phyloP scores from a whole-genome alignment of 1,140 invertebrate genomes.

The Drosophila orena region DNA sequence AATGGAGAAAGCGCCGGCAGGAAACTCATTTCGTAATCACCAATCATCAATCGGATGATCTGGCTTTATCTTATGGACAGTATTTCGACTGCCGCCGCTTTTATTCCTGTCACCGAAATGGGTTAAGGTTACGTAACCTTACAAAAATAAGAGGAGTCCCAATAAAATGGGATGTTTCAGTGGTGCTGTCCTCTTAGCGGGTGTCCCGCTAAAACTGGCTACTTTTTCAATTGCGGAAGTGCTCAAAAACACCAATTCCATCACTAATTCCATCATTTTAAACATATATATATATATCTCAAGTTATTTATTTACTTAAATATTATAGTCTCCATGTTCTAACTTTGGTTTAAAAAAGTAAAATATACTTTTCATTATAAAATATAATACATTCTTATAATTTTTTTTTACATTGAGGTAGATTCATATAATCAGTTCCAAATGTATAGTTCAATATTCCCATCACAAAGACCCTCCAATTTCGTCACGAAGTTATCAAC shows the following conservation, averaged over 20 bases:
- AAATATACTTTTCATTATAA: too few relatives aligned
- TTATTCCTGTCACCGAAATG: slow-evolving; percentile 1
- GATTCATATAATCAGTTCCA: background rate
- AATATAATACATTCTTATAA: too few relatives aligned
- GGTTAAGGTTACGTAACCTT: slow-evolving; percentile 66
- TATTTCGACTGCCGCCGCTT: slow-evolving; percentile 12
- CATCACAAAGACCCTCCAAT: background rate
- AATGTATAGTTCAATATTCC: too few relatives aligned
- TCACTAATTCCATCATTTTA: background rate
- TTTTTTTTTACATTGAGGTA: too few relatives aligned
- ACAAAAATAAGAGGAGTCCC: slow-evolving; percentile 37
- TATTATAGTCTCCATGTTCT: too few relatives aligned
- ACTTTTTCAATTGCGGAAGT: background rate
- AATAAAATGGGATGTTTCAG: slow-evolving; percentile 16
- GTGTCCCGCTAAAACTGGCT: background rate
- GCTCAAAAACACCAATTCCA: too few relatives aligned
- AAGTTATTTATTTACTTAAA: too few relatives aligned
- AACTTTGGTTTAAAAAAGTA: background rate
- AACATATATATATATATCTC: too few relatives aligned
- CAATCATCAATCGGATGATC: slow-evolving; percentile 20
- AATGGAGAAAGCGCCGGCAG: background rate
- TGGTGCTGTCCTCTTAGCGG: background rate
- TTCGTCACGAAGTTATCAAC: slow-evolving; percentile 4
- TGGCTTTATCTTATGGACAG: slow-evolving; percentile 9
- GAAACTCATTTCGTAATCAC: slow-evolving; percentile 42